A percentile compares a stretch with the other conserved stretches of the same genome.
phyloP scores from a whole-genome alignment of 2,113 vertebrate genomes.

The Channa maculata region DNA sequence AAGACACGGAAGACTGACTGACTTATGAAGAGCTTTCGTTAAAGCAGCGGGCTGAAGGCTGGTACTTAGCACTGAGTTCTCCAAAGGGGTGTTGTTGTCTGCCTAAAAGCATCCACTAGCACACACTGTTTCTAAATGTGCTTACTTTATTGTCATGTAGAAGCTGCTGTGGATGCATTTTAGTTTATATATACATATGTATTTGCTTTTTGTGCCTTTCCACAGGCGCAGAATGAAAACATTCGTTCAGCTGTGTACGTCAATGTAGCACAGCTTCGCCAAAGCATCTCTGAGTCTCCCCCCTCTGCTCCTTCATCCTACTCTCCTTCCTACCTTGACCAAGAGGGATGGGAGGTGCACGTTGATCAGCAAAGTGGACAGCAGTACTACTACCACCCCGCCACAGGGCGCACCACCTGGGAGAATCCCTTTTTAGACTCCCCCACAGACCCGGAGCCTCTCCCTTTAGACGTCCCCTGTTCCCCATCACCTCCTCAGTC shows the following conservation, averaged over 20 bases:
- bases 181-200: not conserved
- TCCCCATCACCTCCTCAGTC: conserved; percentile 55
- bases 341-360: conserved; percentile 90
- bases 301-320: not conserved
- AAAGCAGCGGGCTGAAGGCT: conserved; percentile 10
- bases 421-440: conserved; percentile 86
- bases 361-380: conserved; percentile 88
- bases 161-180: not conserved
- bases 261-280: conserved; percentile 86
- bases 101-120: too few species aligned
- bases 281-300: conserved; percentile 40
- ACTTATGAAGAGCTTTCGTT: not conserved
- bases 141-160: not conserved
- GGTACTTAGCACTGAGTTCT: not conserved
- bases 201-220: not conserved
- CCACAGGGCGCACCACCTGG: conserved; percentile 92
- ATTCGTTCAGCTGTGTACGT: conserved; percentile 84
- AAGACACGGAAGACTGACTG: conserved; percentile 36
- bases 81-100: not conserved
- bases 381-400: conserved; percentile 90
- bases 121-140: too few species aligned
- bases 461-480: conserved; percentile 18
- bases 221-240: conserved; percentile 74
- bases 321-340: conserved; percentile 54
- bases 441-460: conserved; percentile 61